phyloP scores from a whole-genome alignment of 2,888 invertebrate species.

The Noctuana brunneofusca region DNA sequence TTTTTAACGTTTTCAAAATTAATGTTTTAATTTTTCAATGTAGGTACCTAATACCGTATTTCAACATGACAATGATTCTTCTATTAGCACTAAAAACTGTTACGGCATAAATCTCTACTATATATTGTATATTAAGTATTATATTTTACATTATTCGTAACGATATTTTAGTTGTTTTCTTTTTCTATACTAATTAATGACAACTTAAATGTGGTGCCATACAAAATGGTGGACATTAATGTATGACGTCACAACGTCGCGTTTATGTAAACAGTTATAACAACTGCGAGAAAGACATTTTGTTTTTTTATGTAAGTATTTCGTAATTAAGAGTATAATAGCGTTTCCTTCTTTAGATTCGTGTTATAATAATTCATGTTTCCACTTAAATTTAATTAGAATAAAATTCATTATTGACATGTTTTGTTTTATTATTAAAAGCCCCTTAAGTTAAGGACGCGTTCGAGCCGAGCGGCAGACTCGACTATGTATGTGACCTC shows the following conservation, averaged over 20 bases:
- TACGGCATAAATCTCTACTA: conserved; percentile 53
- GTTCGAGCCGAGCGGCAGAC: no score
- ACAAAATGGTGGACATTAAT: conserved; percentile 46
- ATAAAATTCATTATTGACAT: conserved; percentile 78
- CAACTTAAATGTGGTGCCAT: conserved; percentile 57
- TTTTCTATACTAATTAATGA: conserved; percentile 35
- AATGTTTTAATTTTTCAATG: no score
- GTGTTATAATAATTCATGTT: conserved; percentile 82
- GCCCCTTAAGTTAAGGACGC: background rate
- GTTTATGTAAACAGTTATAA: conserved; percentile 31
- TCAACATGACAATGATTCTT: conserved; percentile 36
- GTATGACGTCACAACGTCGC: conserved; percentile 27
- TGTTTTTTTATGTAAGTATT: conserved; percentile 80
- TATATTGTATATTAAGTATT: conserved; percentile 43
- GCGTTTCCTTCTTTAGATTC: conserved; percentile 82
- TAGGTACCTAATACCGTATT: background rate
- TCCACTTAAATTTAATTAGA: conserved; percentile 82
- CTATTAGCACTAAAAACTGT: conserved; percentile 45
- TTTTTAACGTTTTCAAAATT: no score
- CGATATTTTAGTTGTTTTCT: conserved; percentile 35
- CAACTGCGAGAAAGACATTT: conserved; percentile 77
- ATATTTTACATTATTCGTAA: conserved; percentile 41
- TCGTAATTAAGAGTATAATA: conserved; percentile 80
- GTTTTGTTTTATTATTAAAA: conserved; percentile 59
- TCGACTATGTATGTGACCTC: no score